Conservation (phyloP, 2,888 invertebrate genomes). For the Sarcophaga caerulescens region DNA sequence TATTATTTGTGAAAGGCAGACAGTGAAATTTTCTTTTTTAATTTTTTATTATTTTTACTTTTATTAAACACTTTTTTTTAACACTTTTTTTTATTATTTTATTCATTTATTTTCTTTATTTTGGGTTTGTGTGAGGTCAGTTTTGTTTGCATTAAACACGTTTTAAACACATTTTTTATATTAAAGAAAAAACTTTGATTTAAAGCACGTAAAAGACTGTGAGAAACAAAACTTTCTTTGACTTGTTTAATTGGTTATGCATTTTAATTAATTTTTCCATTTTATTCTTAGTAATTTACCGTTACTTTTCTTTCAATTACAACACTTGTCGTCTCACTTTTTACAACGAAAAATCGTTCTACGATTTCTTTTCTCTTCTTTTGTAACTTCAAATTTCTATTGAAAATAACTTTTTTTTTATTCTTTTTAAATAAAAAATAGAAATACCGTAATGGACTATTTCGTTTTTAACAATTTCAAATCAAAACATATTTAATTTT, state of each 20-base stretch:
- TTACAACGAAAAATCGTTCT: conserved; percentile 41
- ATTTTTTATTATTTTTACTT: not conserved
- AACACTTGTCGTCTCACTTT: not conserved
- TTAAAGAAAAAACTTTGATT: conserved; percentile 19
- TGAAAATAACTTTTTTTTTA: conserved; percentile 23
- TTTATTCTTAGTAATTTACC: conserved; percentile 24
- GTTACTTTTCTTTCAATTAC: conserved; percentile 32
- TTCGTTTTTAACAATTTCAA: not conserved
- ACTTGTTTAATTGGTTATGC: conserved; percentile 2
- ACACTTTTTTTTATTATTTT: not conserved
- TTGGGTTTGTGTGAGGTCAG: conserved; percentile 56
- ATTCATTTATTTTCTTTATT: conserved; percentile 5
- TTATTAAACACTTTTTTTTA: not conserved
- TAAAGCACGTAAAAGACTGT: conserved; percentile 12
- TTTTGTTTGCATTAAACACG: conserved; percentile 31
- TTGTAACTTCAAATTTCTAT: conserved; percentile 14
- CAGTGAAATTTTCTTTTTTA: conserved; percentile 9
- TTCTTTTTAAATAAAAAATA: not conserved
- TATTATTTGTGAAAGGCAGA: not conserved
- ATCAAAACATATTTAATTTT: not conserved
- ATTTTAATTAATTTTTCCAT: conserved; percentile 32
- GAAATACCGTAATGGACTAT: conserved; percentile 6
- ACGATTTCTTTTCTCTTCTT: conserved; percentile 22
- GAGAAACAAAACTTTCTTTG: not conserved
- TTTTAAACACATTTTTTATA: not conserved